These are phyloP conservation scores for Dysmachus trigonus DNA, from an alignment of 2,888 invertebrate species.

Conservation along the genomic window DNA sequence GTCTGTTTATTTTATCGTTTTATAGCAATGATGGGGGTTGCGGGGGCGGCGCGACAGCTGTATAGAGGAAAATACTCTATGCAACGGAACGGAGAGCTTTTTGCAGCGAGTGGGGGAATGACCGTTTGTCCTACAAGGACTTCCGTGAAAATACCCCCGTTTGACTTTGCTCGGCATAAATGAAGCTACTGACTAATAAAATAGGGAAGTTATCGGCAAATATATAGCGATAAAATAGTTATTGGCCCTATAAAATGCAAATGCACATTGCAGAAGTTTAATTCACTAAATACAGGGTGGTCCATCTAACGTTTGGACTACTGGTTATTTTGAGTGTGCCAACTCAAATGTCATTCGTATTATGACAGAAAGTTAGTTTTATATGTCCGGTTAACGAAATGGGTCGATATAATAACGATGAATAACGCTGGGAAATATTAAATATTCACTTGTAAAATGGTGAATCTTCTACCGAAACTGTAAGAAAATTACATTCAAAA, in stretches of 20 bases:
- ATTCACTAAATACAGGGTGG: no score
- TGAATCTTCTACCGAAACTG: no score
- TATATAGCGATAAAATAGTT: not conserved
- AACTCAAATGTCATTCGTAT: no score
- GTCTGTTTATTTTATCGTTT: not conserved
- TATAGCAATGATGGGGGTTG: not conserved
- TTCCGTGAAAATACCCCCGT: not conserved
- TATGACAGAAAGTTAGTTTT: no score
- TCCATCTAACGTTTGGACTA: no score
- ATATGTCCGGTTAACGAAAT: no score
- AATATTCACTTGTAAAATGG: no score
- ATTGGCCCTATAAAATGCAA: not conserved
- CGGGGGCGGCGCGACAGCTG: not conserved
- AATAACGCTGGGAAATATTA: no score
- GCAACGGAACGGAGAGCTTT: not conserved
- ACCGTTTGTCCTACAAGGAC: not conserved
- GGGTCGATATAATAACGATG: no score
- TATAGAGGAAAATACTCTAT: not conserved
- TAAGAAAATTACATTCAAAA: no score
- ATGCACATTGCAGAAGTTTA: not conserved
- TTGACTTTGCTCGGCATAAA: not conserved
- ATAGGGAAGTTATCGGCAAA: not conserved
- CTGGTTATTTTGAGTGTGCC: no score
- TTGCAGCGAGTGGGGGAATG: not conserved
- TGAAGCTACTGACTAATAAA: not conserved